These are phyloP conservation scores for Trichonephila inaurata DNA, from an alignment of 1,140 invertebrate genomes.

Conservation along the genomic window DNA sequence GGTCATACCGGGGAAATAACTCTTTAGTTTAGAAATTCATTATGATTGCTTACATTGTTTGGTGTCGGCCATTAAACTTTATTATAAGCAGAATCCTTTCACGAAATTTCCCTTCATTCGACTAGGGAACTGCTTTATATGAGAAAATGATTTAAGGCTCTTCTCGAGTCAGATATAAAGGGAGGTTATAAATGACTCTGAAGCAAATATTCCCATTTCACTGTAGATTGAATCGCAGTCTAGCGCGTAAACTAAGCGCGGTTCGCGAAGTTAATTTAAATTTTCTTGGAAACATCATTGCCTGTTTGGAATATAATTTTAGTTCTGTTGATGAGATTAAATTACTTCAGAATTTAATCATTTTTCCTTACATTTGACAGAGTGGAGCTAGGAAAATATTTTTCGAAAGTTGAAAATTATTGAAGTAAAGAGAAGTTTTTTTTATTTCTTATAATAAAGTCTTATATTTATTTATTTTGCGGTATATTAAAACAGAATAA, in stretches of 20 bases:
- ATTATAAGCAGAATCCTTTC: not conserved
- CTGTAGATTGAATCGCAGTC: not conserved
- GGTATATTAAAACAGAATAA: not conserved
- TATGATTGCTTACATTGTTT: not conserved
- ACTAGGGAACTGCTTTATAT: not conserved
- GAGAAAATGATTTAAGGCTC: constrained; percentile 6
- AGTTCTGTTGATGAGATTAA: not conserved
- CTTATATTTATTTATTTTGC: not conserved
- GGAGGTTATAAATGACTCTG: constrained; percentile 7
- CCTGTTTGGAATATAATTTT: not conserved
- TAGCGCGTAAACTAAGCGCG: not conserved
- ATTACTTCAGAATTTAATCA: not conserved
- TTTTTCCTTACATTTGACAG: not conserved
- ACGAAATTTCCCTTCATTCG: constrained; percentile 1
- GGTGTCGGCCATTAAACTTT: not conserved
- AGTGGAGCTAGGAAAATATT: not conserved
- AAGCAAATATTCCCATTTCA: not conserved
- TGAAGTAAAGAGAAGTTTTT: not conserved
- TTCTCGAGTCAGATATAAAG: not conserved
- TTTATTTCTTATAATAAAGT: not conserved
- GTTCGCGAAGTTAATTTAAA: not conserved
- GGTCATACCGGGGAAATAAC: not conserved
- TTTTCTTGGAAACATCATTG: not conserved
- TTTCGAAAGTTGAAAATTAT: not conserved
- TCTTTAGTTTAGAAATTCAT: not conserved